A percentile compares a stretch with the other conserved stretches of the same genome.
These are phyloP conservation scores for Chloropsis hardwickii DNA, from an alignment of 2,113 vertebrate genomes.

Conservation along the genomic window DNA sequence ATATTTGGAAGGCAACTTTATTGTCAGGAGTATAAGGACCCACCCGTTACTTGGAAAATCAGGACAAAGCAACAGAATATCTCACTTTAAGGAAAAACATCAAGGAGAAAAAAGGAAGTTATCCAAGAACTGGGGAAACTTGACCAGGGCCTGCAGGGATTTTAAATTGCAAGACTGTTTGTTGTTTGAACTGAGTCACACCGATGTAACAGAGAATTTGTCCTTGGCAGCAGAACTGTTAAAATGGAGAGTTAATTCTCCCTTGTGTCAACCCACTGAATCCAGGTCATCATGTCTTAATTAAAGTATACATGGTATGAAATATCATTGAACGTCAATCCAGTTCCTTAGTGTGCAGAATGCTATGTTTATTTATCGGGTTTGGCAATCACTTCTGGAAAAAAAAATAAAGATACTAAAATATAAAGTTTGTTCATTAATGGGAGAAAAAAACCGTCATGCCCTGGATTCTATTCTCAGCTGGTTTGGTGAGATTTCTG, in stretches of 20 bases:
- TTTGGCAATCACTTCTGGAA: constrained; percentile 49
- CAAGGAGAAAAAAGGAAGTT: constrained; percentile 57
- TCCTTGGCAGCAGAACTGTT: constrained; percentile 64
- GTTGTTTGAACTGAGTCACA: constrained; percentile 71
- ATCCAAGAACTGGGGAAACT: constrained; percentile 61
- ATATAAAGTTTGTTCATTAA: constrained; percentile 1
- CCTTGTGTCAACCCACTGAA: constrained; percentile 35
- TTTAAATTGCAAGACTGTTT: constrained; percentile 53
- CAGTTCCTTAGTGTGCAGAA: constrained; percentile 52
- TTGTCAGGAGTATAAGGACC: constrained; percentile 66
- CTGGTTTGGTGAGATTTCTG: not conserved
- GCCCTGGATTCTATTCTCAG: not conserved
- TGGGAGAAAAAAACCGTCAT: not conserved
- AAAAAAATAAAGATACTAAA: constrained; percentile 15
- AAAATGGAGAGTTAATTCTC: constrained; percentile 45
- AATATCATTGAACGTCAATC: constrained; percentile 45
- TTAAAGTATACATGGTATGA: constrained; percentile 61
- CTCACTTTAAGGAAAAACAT: constrained; percentile 64
- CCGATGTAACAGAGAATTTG: constrained; percentile 48
- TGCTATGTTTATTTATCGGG: constrained; percentile 41
- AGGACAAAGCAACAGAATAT: constrained; percentile 62
- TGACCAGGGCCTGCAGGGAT: constrained; percentile 47
- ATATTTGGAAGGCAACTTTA: constrained; percentile 66
- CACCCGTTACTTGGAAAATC: constrained; percentile 69
- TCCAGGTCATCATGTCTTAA: constrained; percentile 65